Evolutionary conservation across 2,797 vertebrate genomes (phyloP), one percentile per base, ranked within the genome.

Genomic region (Scleropages formosus): DNA sequence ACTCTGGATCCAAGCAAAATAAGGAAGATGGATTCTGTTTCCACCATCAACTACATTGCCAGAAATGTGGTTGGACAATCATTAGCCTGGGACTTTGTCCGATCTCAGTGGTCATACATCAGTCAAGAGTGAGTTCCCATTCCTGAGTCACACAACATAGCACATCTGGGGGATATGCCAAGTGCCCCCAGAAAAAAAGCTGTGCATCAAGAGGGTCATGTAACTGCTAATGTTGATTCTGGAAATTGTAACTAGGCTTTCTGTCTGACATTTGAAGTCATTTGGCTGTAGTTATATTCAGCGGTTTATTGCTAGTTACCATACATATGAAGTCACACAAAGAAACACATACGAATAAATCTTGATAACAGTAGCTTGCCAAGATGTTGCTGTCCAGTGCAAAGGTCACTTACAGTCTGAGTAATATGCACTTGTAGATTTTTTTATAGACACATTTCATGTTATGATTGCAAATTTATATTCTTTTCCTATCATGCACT

Each of bases 71-170:
- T 88, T 0, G 97, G 97, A 11, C 96, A 98, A 56, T 46, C 86
- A 1, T 87, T 98, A 82, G 92, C 81, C 39, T 99, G 97, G 97
- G 93, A 96, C 84, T 98, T 98, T 27, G 75, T 98, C 64, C 93
- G 92, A 24, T 76, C 78, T 12, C 85, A 97, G 75, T 98, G 96
- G 96, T 75, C 75, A 0, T 87, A 59, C 0, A 61, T 98, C 62
- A 90, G 86, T 49, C 4, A 8, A 3, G 85, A 92, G 96, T 98
- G 90, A 88, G 96, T 86, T 4, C 20, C n/a, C n/a, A 49, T 11
- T 71, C 58, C 49, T 56, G 69, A 4, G 12, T 51, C 47, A 69
- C 24, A 13, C n/a, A 20, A 13, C 9, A n/a, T 56, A 31, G 26
- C 16, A 53, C 9, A 53, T 51, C 58, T n/a, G n/a, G n/a, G n/a